A percentile compares a stretch with the other conserved stretches of the same genome.
Conservation (phyloP, 2,888 invertebrate genomes). For the Lasioglossum figueresi region DNA sequence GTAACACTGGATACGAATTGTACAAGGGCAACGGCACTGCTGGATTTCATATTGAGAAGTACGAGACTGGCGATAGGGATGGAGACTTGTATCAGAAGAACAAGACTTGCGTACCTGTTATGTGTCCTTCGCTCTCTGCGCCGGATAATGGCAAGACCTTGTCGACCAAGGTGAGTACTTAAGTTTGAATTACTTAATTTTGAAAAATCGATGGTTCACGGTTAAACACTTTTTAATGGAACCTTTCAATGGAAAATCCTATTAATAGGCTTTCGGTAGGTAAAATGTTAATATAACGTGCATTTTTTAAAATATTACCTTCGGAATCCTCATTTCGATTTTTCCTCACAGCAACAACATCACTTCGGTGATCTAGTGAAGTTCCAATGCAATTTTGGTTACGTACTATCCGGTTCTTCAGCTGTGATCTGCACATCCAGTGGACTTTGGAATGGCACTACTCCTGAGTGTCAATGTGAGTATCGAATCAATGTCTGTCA, state of each 20-base stretch:
- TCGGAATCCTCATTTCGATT: background rate
- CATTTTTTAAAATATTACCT: background rate
- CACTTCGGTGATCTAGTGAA: constrained; percentile 95
- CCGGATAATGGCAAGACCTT: constrained; percentile 95
- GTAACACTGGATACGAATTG: constrained; percentile 96
- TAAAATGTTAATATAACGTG: too few species aligned
- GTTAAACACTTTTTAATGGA: too few species aligned
- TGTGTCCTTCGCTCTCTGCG: constrained; percentile 91
- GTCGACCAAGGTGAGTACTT: constrained; percentile 87
- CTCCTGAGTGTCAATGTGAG: constrained; percentile 97
- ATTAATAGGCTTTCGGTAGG: too few species aligned
- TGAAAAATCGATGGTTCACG: too few species aligned
- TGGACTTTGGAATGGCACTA: constrained; percentile 97
- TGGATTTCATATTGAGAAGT: constrained; percentile 91
- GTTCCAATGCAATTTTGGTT: constrained; percentile 98
- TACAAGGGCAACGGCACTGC: constrained; percentile 95
- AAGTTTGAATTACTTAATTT: too few species aligned
- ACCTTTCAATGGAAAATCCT: too few species aligned
- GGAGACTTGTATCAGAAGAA: constrained; percentile 95
- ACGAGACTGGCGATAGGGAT: constrained; percentile 94
- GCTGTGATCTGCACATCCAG: constrained; percentile 94
- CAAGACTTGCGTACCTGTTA: constrained; percentile 97
- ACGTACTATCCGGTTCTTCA: constrained; percentile 94
- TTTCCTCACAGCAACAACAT: constrained; percentile 86
- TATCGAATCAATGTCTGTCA: constrained; percentile 59